Evolutionary conservation across 2,888 invertebrate species (phyloP).

Genomic region (Odontomyia ornata): DNA sequence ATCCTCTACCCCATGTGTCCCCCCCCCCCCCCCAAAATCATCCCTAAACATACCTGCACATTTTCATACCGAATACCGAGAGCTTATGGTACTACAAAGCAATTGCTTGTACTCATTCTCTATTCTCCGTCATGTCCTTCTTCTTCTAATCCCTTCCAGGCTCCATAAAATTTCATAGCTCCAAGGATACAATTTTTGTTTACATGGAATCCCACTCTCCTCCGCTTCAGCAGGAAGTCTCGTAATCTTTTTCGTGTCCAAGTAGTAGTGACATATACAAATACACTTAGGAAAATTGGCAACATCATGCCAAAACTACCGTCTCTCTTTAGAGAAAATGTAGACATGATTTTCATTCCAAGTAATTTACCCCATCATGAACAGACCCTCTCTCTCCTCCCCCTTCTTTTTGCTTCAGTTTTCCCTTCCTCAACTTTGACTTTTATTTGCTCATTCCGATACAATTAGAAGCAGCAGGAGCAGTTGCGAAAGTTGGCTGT

Average conservation of each 20-base stretch:
- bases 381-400: neutral
- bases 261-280: neutral
- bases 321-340: neutral
- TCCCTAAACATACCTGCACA: no score
- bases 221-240: neutral
- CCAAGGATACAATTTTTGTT: neutral
- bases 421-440: neutral
- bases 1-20: no score
- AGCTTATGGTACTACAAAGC: no score
- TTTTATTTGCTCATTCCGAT: conserved; percentile 5
- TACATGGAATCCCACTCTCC: conserved; percentile 13
- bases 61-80: no score
- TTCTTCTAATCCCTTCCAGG: neutral
- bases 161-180: neutral
- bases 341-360: conserved; percentile 3
- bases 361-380: conserved; percentile 1
- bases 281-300: neutral
- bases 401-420: neutral
- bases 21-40: no score
- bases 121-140: neutral
- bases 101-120: no score
- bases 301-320: neutral
- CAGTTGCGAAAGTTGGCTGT: no score
- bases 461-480: neutral
- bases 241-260: neutral